These are phyloP conservation scores for Antennarius maculatus DNA, from an alignment of 2,797 vertebrate genomes.

Conservation along the genomic window DNA sequence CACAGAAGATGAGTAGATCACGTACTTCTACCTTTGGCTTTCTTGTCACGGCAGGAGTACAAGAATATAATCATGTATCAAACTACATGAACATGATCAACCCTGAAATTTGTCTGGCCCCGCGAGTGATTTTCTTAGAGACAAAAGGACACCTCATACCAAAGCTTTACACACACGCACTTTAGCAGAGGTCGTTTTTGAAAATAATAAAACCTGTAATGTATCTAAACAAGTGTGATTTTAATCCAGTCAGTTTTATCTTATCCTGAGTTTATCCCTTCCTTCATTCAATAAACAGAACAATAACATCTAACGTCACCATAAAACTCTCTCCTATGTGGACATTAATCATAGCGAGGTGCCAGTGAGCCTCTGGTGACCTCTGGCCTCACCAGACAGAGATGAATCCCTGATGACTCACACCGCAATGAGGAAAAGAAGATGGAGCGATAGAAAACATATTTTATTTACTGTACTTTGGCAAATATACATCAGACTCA, in stretches of 20 bases:
- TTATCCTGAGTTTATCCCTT: too few relatives aligned
- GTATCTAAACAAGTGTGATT: too few relatives aligned
- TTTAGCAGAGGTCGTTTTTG: too few relatives aligned
- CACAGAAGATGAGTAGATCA: background rate
- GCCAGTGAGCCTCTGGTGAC: background rate
- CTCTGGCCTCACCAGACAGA: background rate
- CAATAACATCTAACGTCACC: too few relatives aligned
- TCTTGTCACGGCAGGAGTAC: background rate
- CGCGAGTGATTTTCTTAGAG: background rate
- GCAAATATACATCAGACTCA: background rate
- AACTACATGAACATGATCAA: constrained; percentile 21
- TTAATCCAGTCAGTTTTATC: too few relatives aligned
- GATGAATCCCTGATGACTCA: background rate
- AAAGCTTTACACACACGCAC: too few relatives aligned
- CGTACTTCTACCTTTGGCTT: background rate
- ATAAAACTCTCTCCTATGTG: too few relatives aligned
- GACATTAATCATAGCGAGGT: too few relatives aligned
- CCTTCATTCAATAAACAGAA: too few relatives aligned
- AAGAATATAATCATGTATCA: constrained; percentile 26
- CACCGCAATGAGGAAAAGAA: background rate
- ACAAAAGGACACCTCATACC: constrained; percentile 5
- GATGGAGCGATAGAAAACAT: background rate
- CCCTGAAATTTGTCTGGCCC: constrained; percentile 4
- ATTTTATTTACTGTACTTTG: too few relatives aligned
- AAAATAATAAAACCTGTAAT: too few relatives aligned